Conservation (phyloP, 2,888 invertebrate species). For the Tetrapedia diversipes region DNA sequence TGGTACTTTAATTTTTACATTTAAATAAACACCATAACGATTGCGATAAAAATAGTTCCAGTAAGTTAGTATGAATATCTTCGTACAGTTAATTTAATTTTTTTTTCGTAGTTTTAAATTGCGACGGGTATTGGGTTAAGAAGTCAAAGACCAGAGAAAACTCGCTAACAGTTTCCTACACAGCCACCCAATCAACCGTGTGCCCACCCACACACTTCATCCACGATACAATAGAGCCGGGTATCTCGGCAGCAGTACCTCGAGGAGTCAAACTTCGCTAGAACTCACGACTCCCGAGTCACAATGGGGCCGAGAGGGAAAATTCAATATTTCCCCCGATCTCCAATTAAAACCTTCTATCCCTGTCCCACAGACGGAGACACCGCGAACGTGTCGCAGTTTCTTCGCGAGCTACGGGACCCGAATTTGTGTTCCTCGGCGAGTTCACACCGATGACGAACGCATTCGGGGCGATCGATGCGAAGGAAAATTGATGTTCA, state of each 20-base stretch:
- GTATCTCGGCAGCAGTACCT: not conserved
- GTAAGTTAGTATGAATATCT: no score
- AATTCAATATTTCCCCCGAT: constrained; percentile 12
- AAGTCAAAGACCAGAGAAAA: not conserved
- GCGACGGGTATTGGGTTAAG: no score
- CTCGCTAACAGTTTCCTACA: not conserved
- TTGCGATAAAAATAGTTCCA: no score
- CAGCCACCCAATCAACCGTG: no score
- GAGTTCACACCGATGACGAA: constrained; percentile 32
- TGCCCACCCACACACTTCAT: not conserved
- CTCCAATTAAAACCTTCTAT: constrained; percentile 22
- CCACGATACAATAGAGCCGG: not conserved
- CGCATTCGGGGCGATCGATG: constrained; percentile 54
- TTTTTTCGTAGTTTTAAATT: no score
- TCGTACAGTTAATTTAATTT: no score
- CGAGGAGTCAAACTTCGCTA: not conserved
- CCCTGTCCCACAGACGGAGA: not conserved
- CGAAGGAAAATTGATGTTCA: constrained; percentile 2
- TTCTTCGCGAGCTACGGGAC: no score
- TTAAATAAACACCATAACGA: no score
- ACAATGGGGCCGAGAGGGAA: not conserved
- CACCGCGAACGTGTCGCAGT: not conserved
- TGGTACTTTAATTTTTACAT: no score
- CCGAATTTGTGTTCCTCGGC: no score
- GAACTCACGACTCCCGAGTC: not conserved